Evolutionary conservation across 1,140 invertebrate genomes (phyloP).

Genomic region (Parapsyche elsis): DNA sequence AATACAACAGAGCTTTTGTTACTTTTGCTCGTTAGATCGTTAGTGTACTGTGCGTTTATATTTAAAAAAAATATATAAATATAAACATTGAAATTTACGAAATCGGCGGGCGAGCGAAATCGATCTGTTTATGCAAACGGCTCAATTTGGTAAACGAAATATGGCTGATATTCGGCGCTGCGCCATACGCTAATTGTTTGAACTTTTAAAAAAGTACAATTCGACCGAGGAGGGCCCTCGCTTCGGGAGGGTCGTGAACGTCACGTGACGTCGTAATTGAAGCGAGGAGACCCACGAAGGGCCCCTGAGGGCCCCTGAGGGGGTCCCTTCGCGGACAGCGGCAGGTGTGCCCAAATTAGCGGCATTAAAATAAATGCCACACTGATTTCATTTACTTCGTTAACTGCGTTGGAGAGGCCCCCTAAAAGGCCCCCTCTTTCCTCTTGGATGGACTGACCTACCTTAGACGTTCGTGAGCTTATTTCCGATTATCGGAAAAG

Average conservation of each 20-base stretch:
- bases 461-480: too few relatives aligned
- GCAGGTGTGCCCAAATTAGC: conserved; percentile 52
- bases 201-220: neutral
- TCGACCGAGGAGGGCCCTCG: neutral
- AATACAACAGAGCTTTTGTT: too few relatives aligned
- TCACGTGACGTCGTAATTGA: conserved; percentile 49
- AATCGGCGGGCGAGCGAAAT: neutral
- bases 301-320: neutral
- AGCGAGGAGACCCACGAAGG: conserved; percentile 1
- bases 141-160: neutral
- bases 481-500: too few relatives aligned
- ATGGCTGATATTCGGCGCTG: neutral
- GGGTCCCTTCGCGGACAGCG: conserved; percentile 15
- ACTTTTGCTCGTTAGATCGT: too few relatives aligned
- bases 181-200: conserved; percentile 5
- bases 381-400: conserved; percentile 51
- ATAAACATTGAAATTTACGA: neutral
- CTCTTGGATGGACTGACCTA: neutral
- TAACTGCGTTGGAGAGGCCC: conserved; percentile 20
- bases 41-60: too few relatives aligned
- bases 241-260: conserved; percentile 9
- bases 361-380: conserved; percentile 52
- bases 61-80: neutral
- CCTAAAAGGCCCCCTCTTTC: neutral
- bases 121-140: conserved; percentile 12